Base-by-base conservation (phyloP, 2,797 vertebrate genomes). In the Gymnodraco acuticeps region DNA sequence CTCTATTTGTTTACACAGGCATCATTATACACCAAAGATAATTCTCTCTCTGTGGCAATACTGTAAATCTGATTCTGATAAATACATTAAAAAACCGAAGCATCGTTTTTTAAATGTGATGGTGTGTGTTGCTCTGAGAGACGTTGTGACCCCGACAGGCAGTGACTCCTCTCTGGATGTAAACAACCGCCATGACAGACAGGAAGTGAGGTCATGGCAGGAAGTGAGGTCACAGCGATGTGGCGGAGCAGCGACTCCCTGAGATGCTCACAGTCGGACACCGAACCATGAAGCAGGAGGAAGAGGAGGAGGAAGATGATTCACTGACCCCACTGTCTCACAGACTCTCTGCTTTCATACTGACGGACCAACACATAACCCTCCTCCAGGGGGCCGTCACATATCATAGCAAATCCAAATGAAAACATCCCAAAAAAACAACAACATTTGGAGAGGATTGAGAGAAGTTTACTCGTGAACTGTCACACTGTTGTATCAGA, bases 121-220 rank as follows among this genome's bases (percentile, higher is more conserved):
- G 4, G 14, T 3, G 55, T 42, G 52, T 51, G 53, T 8, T 23
- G 51, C 31, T 3, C 43, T 8, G 31, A 6, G 27, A 27, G 27
- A 27, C 27, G 3, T 4, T 27, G 27, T 12, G 64, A 45, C 38
- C n/a, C 42, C 1, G 20, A 38, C 64, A 56, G 55, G 63, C 58
- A 2, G 42, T 4, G 52, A 45, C 27, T 51, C 31, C 33, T 4
- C 6, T 2, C 51, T 52, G 59, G n/a, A 69, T 67, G 56, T 23
- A 52, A 72, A 75, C 63, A 73, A 50, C 67, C 48, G 27, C 63
- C 20, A n/a, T 38, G 69, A 74, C 70, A 68, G 65, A 72, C 80
- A 70, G 77, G 71, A 83, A 81, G 78, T 52, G 77, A 80, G 52
- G 48, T 48, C 4, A 20, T 27, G 27, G 27, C 80, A 70, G 77